phyloP scores from a whole-genome alignment of 2,113 vertebrate species.

The Gobiocypris rarus region DNA sequence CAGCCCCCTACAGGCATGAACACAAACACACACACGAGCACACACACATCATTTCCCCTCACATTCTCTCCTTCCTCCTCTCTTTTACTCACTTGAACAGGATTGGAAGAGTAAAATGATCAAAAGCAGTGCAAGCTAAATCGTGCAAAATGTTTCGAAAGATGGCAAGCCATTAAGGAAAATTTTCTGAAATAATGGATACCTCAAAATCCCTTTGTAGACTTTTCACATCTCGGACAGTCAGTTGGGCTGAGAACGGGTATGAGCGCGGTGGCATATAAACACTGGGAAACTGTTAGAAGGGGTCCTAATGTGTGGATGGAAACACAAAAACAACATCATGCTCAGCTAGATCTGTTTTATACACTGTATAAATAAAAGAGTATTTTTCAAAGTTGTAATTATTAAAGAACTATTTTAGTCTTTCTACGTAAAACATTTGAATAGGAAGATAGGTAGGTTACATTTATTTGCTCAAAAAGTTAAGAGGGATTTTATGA shows the following conservation, averaged over 20 bases:
- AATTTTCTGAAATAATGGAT: not conserved
- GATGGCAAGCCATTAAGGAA: slow-evolving; percentile 15
- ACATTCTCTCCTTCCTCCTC: not conserved
- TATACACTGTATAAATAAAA: too few species aligned
- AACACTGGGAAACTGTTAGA: slow-evolving; percentile 18
- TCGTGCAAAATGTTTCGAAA: not conserved
- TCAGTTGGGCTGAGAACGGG: slow-evolving; percentile 24
- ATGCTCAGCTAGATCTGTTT: not conserved
- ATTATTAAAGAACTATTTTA: too few species aligned
- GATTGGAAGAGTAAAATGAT: not conserved
- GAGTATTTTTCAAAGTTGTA: too few species aligned
- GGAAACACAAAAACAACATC: not conserved
- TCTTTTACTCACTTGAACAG: slow-evolving; percentile 1
- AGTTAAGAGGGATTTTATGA: too few species aligned
- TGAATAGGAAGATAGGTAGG: too few species aligned
- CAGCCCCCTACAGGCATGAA: slow-evolving; percentile 62
- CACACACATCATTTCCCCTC: not conserved
- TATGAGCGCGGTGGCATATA: slow-evolving; percentile 17
- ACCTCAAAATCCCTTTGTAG: not conserved
- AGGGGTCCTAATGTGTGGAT: slow-evolving; percentile 18
- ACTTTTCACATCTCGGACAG: slow-evolving; percentile 24
- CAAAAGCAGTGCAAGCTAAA: not conserved
- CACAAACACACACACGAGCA: slow-evolving; percentile 15
- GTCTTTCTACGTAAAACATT: too few species aligned
- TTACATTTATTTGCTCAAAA: too few species aligned